Evolutionary conservation across 2,113 vertebrate genomes (phyloP).

Genomic region (Leuciscus idus): DNA sequence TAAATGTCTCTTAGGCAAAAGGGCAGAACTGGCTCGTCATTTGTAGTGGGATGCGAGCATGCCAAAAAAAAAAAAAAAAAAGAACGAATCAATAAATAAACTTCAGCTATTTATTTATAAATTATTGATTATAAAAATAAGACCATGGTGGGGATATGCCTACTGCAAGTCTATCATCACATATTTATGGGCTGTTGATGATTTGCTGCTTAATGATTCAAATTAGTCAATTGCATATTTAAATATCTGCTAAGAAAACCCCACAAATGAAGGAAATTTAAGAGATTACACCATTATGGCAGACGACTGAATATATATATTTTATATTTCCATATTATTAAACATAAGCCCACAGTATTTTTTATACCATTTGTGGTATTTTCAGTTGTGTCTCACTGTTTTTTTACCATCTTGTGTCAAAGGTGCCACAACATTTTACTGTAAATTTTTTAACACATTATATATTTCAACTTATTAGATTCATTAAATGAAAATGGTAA

Average conservation of each 20-base stretch:
- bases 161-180: background rate
- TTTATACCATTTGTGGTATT: background rate
- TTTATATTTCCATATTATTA: background rate
- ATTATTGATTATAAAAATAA: background rate
- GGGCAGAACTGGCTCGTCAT: slow-evolving; percentile 38
- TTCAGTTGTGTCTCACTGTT: background rate
- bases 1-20: slow-evolving; percentile 47
- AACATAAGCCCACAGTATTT: background rate
- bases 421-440: background rate
- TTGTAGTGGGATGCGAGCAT: slow-evolving; percentile 18
- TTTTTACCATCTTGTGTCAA: background rate
- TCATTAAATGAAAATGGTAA: background rate
- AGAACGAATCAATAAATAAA: background rate
- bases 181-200: background rate
- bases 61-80: slow-evolving; percentile 22
- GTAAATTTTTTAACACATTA: background rate
- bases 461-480: background rate
- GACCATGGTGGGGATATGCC: background rate
- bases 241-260: background rate
- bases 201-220: background rate
- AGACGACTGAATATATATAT: no score
- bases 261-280: background rate
- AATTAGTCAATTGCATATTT: background rate
- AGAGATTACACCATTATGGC: background rate
- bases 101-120: background rate